Percentiles rank a stretch among this genome's conserved stretches.
phyloP scores from a whole-genome alignment of 2,113 vertebrate genomes.

The Sminthopsis crassicaudata region DNA sequence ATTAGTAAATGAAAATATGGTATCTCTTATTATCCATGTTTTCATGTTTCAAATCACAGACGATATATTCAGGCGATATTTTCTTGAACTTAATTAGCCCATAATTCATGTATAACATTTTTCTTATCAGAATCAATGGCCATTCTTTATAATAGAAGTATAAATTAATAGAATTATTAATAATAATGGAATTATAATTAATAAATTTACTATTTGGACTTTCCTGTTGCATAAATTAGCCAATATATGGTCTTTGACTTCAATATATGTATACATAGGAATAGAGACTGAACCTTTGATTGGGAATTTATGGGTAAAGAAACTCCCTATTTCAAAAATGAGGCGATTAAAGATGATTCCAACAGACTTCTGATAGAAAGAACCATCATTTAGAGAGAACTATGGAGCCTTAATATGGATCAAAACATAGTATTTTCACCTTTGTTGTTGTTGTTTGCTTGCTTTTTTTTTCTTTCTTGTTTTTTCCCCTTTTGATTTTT shows the following conservation, averaged over 20 bases:
- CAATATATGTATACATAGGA: not conserved
- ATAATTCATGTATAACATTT: slow-evolving; percentile 1
- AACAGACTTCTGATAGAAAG: too few relatives aligned
- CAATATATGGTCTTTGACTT: not conserved
- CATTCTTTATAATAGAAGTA: not conserved
- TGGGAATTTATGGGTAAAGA: not conserved
- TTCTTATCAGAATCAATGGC: not conserved
- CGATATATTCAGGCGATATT: not conserved
- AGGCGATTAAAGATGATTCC: too few relatives aligned
- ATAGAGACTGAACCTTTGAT: not conserved
- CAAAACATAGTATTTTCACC: too few relatives aligned
- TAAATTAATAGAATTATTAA: not conserved
- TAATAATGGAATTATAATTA: not conserved
- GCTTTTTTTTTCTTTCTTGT: too few relatives aligned
- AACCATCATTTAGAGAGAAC: too few relatives aligned
- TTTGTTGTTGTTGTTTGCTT: too few relatives aligned
- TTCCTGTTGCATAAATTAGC: not conserved
- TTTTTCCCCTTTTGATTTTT: too few relatives aligned
- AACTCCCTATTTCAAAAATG: not conserved
- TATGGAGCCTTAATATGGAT: too few relatives aligned
- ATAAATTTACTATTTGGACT: not conserved
- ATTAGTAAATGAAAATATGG: not conserved
- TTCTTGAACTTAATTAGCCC: not conserved
- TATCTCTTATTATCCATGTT: not conserved
- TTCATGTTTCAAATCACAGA: not conserved